Conservation (phyloP, 2,113 vertebrate species). For the Sceloporus tristichus region DNA sequence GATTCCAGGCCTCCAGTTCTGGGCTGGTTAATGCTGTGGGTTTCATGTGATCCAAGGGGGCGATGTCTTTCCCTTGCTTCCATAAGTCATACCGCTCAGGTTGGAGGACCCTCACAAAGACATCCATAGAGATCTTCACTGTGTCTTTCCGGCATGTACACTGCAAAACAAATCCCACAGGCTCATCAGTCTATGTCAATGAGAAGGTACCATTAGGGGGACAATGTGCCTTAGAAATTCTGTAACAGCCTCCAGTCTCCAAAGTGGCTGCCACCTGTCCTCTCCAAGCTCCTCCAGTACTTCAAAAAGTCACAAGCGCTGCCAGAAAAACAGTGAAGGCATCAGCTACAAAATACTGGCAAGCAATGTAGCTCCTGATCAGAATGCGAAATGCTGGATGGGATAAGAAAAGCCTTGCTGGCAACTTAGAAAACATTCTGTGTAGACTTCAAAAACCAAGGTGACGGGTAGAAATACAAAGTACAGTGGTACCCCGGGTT, state of each 20-base stretch:
- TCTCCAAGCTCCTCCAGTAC: background rate
- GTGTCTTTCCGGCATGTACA: constrained; percentile 97
- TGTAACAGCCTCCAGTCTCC: background rate
- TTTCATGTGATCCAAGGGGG: constrained; percentile 89
- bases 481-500: too few species aligned
- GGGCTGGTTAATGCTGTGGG: constrained; percentile 88
- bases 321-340: background rate
- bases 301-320: background rate
- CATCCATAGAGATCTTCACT: constrained; percentile 99
- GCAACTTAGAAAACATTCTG: too few species aligned
- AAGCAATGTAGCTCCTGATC: background rate
- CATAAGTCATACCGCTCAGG: constrained; percentile 93
- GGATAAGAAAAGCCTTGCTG: background rate
- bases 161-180: constrained; percentile 68
- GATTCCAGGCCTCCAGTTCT: constrained; percentile 89
- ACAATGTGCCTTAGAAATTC: background rate
- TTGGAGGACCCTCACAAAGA: constrained; percentile 94
- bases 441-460: background rate
- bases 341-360: background rate
- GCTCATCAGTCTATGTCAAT: background rate
- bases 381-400: background rate
- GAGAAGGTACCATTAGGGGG: too few species aligned
- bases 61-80: constrained; percentile 93
- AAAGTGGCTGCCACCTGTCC: background rate
- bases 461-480: background rate